Evolutionary conservation across 2,797 vertebrate genomes (phyloP).

Genomic region (Eulemur mongoz): DNA sequence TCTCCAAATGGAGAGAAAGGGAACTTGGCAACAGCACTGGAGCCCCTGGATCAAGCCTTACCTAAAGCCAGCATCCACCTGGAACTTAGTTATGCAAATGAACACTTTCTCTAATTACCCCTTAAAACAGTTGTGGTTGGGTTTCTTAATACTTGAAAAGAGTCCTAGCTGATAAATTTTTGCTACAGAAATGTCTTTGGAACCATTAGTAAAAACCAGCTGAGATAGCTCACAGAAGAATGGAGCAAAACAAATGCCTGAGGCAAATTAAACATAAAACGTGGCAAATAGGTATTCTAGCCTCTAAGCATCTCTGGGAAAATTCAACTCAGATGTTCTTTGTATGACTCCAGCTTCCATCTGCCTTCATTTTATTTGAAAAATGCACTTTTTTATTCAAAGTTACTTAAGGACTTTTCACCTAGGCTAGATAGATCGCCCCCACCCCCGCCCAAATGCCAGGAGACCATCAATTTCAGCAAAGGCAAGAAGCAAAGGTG

Average conservation of each 20-base stretch:
- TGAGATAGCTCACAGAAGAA: slow-evolving; percentile 18
- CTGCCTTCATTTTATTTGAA: slow-evolving; percentile 29
- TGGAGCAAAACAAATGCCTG: slow-evolving; percentile 38
- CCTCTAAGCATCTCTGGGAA: slow-evolving; percentile 1
- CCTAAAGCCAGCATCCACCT: neutral
- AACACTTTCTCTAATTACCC: neutral
- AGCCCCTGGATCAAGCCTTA: neutral
- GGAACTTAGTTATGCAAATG: neutral
- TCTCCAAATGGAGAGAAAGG: neutral
- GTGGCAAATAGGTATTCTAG: neutral
- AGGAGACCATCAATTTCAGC: neutral
- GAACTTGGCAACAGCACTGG: neutral
- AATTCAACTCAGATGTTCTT: neutral
- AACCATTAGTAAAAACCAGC: slow-evolving; percentile 1
- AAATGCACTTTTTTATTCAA: neutral
- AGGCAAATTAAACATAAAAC: slow-evolving; percentile 27
- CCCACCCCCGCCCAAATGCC: neutral
- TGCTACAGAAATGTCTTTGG: neutral
- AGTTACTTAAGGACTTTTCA: slow-evolving; percentile 13
- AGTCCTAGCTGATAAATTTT: neutral
- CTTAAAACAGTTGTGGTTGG: neutral
- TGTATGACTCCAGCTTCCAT: neutral
- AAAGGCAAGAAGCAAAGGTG: slow-evolving; percentile 22
- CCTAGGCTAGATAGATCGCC: neutral
- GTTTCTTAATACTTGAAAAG: neutral